Evolutionary conservation across 2,113 vertebrate species (phyloP), one percentile per base, ranked within the genome.

Genomic region (Castor canadensis): DNA sequence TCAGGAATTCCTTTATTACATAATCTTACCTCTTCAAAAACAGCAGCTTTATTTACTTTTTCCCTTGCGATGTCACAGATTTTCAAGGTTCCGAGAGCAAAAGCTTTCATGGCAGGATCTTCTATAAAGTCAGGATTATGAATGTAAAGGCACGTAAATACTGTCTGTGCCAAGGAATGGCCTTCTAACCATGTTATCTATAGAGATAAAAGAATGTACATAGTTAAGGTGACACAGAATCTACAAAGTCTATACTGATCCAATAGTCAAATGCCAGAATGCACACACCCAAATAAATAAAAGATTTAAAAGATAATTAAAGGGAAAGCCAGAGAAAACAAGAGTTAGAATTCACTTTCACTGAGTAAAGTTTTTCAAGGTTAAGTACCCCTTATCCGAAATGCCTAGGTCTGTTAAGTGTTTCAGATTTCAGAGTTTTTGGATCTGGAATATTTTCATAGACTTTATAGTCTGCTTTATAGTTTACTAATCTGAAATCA

Each of bases 181-280:
- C 99, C 99, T 97, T 99, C 99, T 96, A 99, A 98, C 99, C 99
- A 99, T 0, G 99, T 99, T 97, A 99, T 99, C 99, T 99, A 97
- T 4, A 58, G 71, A 95, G 95, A 97, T 84, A 45, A 91, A 97
- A 97, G 89, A 92, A 22, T 26, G 5, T 9, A 75, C 19, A 47
- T 69, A 91, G 96, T 92, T 92, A 93, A 4, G n/a, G 89, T 76
- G 22, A 58, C 10, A 77, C 0, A 91, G 22, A 58, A 58, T 87
- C 58, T 87, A 24, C 26, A 94, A 91, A 93, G 72, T 91, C 77
- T 93, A 94, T 93, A 79, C 0, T 89, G 38, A 90, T 64, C 13
- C 24, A 66, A 38, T 0, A 73, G 56, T 52, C 58, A 94, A 89
- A 89, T 30, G 47, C 4, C 11, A 82, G 9, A 94, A 15, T 58